Conservation (phyloP, 2,797 vertebrate genomes). For the Rhodeus uyekii region DNA sequence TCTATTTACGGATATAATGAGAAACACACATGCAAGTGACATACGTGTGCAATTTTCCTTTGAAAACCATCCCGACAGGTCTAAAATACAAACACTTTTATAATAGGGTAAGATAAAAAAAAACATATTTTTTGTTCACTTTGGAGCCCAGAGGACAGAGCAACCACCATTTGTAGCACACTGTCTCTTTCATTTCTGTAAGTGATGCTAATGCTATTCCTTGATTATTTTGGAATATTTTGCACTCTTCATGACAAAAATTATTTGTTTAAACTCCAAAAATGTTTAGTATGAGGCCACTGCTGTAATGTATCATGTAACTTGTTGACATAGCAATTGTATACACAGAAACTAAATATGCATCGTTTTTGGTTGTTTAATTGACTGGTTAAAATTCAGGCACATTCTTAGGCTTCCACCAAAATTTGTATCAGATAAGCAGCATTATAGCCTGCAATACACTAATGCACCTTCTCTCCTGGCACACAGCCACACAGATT, state of each 20-base stretch:
- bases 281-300: background rate
- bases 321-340: background rate
- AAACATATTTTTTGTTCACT: too few relatives aligned
- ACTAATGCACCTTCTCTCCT: slow-evolving; percentile 68
- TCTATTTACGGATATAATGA: background rate
- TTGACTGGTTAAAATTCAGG: background rate
- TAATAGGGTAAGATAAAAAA: too few relatives aligned
- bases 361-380: background rate
- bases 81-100: too few relatives aligned
- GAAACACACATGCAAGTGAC: background rate
- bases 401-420: slow-evolving; percentile 54
- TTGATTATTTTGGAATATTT: background rate
- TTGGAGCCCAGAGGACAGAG: background rate
- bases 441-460: slow-evolving; percentile 69
- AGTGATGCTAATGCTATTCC: background rate
- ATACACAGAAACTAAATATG: background rate
- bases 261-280: background rate
- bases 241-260: background rate
- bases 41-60: too few relatives aligned
- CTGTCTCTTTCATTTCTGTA: background rate
- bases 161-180: background rate
- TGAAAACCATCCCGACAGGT: too few relatives aligned
- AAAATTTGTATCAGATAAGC: slow-evolving; percentile 67
- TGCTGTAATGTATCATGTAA: background rate
- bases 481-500: slow-evolving; percentile 77